Conservation (phyloP, 2,888 invertebrate species). For the Drosophila meridionalis region DNA sequence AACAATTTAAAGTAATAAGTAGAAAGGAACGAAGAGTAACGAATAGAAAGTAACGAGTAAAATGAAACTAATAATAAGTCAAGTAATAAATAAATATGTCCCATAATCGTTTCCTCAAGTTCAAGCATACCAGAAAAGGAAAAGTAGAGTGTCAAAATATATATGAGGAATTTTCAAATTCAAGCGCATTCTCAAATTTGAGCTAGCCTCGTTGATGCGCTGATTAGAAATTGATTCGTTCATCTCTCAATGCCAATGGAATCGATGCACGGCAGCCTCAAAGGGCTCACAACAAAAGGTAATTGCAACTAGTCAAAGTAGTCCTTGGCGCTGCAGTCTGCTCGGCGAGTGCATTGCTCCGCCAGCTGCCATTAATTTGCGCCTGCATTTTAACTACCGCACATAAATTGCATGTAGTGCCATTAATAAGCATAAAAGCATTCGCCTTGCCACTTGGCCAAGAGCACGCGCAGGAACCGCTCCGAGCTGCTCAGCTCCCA, state of each 20-base stretch:
- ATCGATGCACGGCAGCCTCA: constrained; percentile 1
- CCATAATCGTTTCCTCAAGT: too few species aligned
- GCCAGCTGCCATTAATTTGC: constrained; percentile 66
- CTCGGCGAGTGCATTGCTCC: constrained; percentile 16
- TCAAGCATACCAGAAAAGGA: too few species aligned
- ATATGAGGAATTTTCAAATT: neutral
- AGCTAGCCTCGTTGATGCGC: too few species aligned
- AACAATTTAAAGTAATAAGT: neutral
- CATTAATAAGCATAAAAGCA: constrained; percentile 80
- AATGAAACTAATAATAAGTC: too few species aligned
- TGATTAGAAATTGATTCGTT: neutral
- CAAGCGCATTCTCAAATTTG: neutral
- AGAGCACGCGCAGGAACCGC: constrained; percentile 16
- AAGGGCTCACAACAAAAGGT: constrained; percentile 14
- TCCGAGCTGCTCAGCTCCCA: constrained; percentile 1
- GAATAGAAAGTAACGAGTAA: too few species aligned
- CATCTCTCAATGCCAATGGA: constrained; percentile 23
- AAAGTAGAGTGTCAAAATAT: neutral
- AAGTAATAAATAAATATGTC: too few species aligned
- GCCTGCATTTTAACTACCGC: constrained; percentile 66
- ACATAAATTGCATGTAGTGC: constrained; percentile 75
- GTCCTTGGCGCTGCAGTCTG: constrained; percentile 11
- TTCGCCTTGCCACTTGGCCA: constrained; percentile 41
- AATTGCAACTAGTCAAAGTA: constrained; percentile 11
- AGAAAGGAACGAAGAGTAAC: neutral